Conservation (phyloP, 2,113 vertebrate genomes). For the human (Homo sapiens) region DNA sequence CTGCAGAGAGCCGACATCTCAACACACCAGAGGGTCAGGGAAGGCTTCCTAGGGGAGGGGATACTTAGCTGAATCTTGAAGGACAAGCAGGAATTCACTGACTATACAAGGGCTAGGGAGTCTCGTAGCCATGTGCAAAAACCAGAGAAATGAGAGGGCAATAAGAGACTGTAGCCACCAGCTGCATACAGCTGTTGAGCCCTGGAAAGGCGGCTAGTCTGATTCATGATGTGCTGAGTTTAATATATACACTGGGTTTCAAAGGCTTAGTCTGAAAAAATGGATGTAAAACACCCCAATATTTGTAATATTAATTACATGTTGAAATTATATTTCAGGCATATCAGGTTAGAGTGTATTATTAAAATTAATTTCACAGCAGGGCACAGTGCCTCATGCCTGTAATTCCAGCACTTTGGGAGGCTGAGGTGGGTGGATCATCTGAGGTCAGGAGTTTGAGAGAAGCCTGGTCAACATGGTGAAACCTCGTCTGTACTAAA, state of each 20-base stretch:
- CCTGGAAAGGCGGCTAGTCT: background rate
- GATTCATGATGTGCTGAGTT: background rate
- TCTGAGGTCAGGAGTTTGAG: too few relatives aligned
- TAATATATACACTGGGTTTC: background rate
- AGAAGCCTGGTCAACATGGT: too few relatives aligned
- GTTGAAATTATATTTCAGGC: background rate
- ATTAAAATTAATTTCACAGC: background rate
- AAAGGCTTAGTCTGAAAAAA: background rate
- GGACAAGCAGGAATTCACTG: background rate
- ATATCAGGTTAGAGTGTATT: background rate
- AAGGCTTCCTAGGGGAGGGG: background rate
- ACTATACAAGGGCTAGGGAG: background rate
- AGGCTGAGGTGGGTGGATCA: too few relatives aligned
- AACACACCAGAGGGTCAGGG: background rate
- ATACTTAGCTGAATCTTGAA: background rate
- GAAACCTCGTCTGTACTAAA: too few relatives aligned
- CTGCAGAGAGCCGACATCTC: background rate
- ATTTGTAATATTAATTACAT: background rate
- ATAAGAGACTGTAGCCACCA: background rate
- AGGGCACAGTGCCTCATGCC: too few relatives aligned
- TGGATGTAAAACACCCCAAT: background rate
- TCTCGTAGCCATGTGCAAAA: background rate
- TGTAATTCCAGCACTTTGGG: too few relatives aligned
- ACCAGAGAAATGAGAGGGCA: background rate
- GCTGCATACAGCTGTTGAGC: background rate